Evolutionary conservation across 2,797 vertebrate species (phyloP).

Genomic region (Enoplosus armatus): DNA sequence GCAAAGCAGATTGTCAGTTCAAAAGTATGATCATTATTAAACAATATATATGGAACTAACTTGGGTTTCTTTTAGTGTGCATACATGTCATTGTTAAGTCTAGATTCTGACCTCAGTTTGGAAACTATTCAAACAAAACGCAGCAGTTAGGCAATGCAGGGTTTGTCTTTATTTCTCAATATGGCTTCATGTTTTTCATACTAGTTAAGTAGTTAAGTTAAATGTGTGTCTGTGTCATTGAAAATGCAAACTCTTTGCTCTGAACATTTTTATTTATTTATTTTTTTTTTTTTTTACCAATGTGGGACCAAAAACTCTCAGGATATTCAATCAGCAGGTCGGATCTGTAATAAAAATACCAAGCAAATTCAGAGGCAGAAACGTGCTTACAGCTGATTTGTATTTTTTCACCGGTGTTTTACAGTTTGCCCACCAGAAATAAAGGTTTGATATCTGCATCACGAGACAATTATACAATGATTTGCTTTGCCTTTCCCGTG

Average conservation of each 20-base stretch:
- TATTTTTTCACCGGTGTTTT: neutral
- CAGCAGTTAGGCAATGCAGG: constrained; percentile 40
- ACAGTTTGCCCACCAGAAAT: neutral
- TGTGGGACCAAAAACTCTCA: neutral
- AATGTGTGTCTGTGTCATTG: neutral
- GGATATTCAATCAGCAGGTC: neutral
- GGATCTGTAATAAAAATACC: neutral
- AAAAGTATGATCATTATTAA: neutral
- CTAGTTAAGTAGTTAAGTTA: neutral
- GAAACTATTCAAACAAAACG: constrained; percentile 11
- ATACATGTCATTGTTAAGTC: neutral
- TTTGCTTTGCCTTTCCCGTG: neutral
- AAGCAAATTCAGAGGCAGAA: neutral
- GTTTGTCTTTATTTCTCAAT: constrained; percentile 52
- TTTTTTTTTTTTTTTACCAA: no score
- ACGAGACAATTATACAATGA: neutral
- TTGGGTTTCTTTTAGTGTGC: neutral
- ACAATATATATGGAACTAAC: neutral
- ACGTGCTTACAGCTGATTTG: neutral
- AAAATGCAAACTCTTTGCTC: neutral
- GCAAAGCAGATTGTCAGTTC: neutral
- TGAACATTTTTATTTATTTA: no score
- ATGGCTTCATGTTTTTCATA: neutral
- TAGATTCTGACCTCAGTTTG: constrained; percentile 2
- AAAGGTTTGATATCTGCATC: neutral